These are phyloP conservation scores for Drosophila anomalata DNA, from an alignment of 2,888 invertebrate genomes.

Conservation along the genomic window DNA sequence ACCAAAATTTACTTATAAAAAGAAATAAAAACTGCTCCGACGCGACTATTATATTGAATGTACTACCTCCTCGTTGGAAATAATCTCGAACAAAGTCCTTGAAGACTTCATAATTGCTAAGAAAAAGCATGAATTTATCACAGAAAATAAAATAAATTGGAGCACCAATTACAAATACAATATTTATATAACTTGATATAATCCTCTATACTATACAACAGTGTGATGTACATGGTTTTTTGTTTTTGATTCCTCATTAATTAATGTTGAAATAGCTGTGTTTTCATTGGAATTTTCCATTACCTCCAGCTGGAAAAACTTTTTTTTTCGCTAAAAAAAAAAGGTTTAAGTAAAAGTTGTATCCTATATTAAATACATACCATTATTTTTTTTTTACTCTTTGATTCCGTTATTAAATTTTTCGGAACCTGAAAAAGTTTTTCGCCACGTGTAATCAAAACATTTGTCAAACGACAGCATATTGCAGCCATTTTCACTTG, in stretches of 20 bases:
- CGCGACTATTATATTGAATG: no score
- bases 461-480: slow-evolving; percentile 93
- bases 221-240: neutral
- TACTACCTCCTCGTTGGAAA: no score
- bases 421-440: slow-evolving; percentile 92
- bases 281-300: neutral
- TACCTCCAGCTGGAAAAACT: slow-evolving; percentile 48
- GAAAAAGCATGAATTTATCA: neutral
- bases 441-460: slow-evolving; percentile 91
- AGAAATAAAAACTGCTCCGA: no score
- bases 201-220: neutral
- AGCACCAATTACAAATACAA: neutral
- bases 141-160: slow-evolving; percentile 1
- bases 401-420: slow-evolving; percentile 88
- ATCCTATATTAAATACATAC: slow-evolving; percentile 51
- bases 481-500: slow-evolving; percentile 94
- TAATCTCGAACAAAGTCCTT: no score
- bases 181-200: neutral
- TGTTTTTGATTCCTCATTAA: neutral
- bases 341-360: slow-evolving; percentile 6
- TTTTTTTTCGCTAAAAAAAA: slow-evolving; percentile 78
- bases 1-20: no score
- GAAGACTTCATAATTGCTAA: no score
- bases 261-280: no score
- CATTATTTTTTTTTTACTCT: slow-evolving; percentile 82